phyloP scores from a whole-genome alignment of 2,888 invertebrate genomes.

The Stenodera caucasica region DNA sequence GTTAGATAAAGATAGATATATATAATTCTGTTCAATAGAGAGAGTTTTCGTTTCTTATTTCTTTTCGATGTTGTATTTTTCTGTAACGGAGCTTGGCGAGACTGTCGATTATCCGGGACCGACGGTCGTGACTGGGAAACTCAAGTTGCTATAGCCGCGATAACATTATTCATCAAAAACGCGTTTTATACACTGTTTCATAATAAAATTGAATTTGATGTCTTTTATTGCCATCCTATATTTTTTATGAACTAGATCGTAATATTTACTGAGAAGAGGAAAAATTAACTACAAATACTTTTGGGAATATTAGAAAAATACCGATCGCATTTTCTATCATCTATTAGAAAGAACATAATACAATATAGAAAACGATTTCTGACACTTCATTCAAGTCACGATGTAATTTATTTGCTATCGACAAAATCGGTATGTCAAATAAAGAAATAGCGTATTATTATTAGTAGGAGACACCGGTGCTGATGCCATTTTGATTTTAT shows the following conservation, averaged over 20 bases:
- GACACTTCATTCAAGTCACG: background rate
- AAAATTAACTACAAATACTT: slow-evolving; percentile 2
- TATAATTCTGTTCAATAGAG: slow-evolving; percentile 23
- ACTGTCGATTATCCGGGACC: slow-evolving; percentile 55
- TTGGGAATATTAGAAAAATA: background rate
- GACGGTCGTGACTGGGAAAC: slow-evolving; percentile 53
- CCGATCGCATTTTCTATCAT: slow-evolving; percentile 3
- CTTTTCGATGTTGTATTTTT: slow-evolving; percentile 43
- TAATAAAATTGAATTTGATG: slow-evolving; percentile 55
- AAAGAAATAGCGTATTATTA: slow-evolving; percentile 4
- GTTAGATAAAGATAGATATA: slow-evolving; percentile 21
- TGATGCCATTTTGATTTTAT: background rate
- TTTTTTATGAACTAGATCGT: no score
- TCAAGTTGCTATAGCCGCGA: slow-evolving; percentile 43
- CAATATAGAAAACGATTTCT: background rate
- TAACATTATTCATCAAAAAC: slow-evolving; percentile 56
- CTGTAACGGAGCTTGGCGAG: slow-evolving; percentile 48
- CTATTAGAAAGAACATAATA: slow-evolving; percentile 1
- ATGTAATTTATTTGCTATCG: slow-evolving; percentile 1
- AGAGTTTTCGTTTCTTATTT: slow-evolving; percentile 1
- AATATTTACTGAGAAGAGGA: slow-evolving; percentile 7
- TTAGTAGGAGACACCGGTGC: background rate
- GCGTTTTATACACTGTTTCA: slow-evolving; percentile 55
- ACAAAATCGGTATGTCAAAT: slow-evolving; percentile 4
- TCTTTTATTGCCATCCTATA: slow-evolving; percentile 42